phyloP scores from a whole-genome alignment of 2,797 vertebrate species.

The Microctenopoma stevenorrisi region DNA sequence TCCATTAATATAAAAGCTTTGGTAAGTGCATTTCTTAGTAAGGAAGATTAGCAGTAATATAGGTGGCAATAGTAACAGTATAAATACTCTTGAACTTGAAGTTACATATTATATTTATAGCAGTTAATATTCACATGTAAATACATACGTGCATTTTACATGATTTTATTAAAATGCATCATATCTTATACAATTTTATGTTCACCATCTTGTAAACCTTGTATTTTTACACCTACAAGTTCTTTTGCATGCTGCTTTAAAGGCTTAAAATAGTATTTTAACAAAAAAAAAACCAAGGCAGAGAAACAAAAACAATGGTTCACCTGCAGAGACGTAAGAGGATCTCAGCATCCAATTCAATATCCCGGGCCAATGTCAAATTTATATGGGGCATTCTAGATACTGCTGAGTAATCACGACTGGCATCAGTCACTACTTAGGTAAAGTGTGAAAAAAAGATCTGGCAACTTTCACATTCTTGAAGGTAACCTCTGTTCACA shows the following conservation, averaged over 20 bases:
- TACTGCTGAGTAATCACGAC: conserved; percentile 50
- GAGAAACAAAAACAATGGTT: too few relatives aligned
- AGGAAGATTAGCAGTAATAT: too few relatives aligned
- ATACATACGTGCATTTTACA: neutral
- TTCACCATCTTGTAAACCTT: too few relatives aligned
- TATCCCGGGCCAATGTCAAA: conserved; percentile 43
- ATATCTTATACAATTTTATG: too few relatives aligned
- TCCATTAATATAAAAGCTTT: conserved; percentile 35
- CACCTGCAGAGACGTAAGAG: neutral
- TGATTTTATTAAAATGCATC: too few relatives aligned
- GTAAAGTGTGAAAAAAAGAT: conserved; percentile 49
- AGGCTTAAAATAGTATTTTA: too few relatives aligned
- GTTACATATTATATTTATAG: neutral
- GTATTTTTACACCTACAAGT: too few relatives aligned
- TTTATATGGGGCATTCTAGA: conserved; percentile 33
- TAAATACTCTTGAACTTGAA: neutral
- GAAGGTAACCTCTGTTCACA: neutral
- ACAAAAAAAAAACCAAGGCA: too few relatives aligned
- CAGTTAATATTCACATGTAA: neutral
- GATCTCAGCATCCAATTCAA: conserved; percentile 9
- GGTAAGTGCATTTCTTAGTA: neutral
- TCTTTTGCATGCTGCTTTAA: too few relatives aligned
- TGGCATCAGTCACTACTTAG: conserved; percentile 46
- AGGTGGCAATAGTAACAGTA: too few relatives aligned
- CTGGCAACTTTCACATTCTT: conserved; percentile 40